These are phyloP conservation scores for Reticulitermes speratus DNA, from an alignment of 1,140 invertebrate species.

Conservation along the genomic window DNA sequence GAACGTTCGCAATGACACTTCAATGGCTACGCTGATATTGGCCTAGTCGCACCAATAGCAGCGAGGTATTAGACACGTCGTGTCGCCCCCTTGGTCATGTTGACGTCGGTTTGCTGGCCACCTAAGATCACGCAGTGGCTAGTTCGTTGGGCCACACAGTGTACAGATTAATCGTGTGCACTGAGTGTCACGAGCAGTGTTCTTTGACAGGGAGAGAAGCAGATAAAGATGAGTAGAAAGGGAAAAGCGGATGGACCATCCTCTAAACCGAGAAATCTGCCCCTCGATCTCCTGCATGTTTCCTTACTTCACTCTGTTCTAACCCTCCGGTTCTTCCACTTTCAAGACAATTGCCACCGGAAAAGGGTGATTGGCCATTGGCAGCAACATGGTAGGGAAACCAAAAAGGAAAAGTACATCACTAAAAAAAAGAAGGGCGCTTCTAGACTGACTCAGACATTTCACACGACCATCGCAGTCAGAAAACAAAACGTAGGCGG, in stretches of 20 bases:
- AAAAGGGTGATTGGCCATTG: constrained; percentile 28
- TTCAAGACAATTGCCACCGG: constrained; percentile 26
- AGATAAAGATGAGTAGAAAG: constrained; percentile 20
- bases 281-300: neutral
- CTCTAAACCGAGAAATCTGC: constrained; percentile 17
- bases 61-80: too few species aligned
- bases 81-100: too few species aligned
- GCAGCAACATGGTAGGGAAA: neutral
- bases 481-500: too few species aligned
- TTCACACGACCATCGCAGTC: neutral
- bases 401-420: constrained; percentile 5
- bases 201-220: neutral
- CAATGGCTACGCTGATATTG: too few species aligned
- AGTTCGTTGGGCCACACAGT: neutral
- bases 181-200: neutral
- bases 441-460: neutral
- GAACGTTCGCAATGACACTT: too few species aligned
- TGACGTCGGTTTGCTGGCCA: neutral
- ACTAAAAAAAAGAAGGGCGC: neutral
- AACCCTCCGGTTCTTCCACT: constrained; percentile 26
- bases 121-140: neutral
- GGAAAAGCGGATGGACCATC: neutral
- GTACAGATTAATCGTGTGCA: neutral
- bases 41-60: too few species aligned
- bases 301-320: neutral